These are phyloP conservation scores for Dendrolimus kikuchii DNA, from an alignment of 1,140 invertebrate species.

Conservation along the genomic window DNA sequence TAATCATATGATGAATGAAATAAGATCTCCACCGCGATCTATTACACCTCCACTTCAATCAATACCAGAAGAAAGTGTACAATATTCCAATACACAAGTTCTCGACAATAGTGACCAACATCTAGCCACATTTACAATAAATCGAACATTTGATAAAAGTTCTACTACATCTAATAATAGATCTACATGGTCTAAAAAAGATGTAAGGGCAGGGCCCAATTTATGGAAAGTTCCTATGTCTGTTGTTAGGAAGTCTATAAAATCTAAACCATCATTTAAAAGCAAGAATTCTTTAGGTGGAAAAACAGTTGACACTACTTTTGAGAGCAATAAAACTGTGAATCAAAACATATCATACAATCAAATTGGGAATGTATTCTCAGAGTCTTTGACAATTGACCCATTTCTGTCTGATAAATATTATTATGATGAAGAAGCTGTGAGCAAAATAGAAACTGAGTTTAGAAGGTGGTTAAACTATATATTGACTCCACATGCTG, in stretches of 20 bases:
- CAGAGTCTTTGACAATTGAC: slow-evolving; percentile 77
- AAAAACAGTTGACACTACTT: slow-evolving; percentile 36
- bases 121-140: slow-evolving; percentile 46
- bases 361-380: slow-evolving; percentile 57
- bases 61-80: slow-evolving; percentile 65
- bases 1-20: slow-evolving; percentile 32
- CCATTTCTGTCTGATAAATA: slow-evolving; percentile 79
- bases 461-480: slow-evolving; percentile 93
- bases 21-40: slow-evolving; percentile 52
- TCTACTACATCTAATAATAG: slow-evolving; percentile 12
- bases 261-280: slow-evolving; percentile 27
- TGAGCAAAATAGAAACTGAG: slow-evolving; percentile 84
- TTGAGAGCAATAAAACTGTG: slow-evolving; percentile 33
- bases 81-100: slow-evolving; percentile 38
- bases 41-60: slow-evolving; percentile 57
- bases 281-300: slow-evolving; percentile 25
- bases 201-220: slow-evolving; percentile 42
- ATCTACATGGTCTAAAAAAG: slow-evolving; percentile 53
- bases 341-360: slow-evolving; percentile 43
- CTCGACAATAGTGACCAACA: slow-evolving; percentile 45
- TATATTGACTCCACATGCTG: slow-evolving; percentile 84
- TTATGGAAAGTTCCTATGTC: slow-evolving; percentile 51
- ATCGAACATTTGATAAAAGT: slow-evolving; percentile 51
- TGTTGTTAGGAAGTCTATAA: slow-evolving; percentile 27
- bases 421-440: slow-evolving; percentile 86